These are phyloP conservation scores for Aphodius sticticus DNA, from an alignment of 2,888 invertebrate species.

Conservation along the genomic window DNA sequence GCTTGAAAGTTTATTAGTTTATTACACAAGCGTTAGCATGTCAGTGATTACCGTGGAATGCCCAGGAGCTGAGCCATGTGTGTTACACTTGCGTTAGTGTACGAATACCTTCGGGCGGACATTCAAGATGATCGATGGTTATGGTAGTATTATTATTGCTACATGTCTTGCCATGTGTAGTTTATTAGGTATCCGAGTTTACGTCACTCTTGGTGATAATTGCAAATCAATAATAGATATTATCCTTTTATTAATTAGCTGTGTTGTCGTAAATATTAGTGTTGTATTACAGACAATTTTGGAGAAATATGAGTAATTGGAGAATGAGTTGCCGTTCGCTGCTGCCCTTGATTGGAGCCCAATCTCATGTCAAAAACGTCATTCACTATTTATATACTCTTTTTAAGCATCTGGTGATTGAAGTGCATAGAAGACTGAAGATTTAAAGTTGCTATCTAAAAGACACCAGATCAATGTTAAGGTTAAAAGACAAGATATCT, in stretches of 20 bases:
- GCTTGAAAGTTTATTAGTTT: neutral
- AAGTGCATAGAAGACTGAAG: too few relatives aligned
- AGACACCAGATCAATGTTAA: too few relatives aligned
- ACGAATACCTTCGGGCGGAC: neutral
- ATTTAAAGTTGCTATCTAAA: too few relatives aligned
- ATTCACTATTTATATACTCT: too few relatives aligned
- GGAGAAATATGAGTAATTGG: too few relatives aligned
- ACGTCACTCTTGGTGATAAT: neutral
- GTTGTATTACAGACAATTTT: too few relatives aligned
- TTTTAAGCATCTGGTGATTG: too few relatives aligned
- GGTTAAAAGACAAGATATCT: too few relatives aligned
- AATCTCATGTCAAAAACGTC: too few relatives aligned
- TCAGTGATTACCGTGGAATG: neutral
- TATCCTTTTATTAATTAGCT: neutral
- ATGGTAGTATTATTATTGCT: neutral
- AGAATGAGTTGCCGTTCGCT: too few relatives aligned
- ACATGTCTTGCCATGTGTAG: neutral
- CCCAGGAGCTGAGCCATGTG: neutral
- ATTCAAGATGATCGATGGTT: neutral
- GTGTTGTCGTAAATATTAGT: too few relatives aligned
- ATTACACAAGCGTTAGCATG: neutral
- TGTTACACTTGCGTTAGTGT: neutral
- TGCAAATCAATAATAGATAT: neutral
- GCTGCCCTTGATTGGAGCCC: too few relatives aligned
- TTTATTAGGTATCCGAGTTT: neutral